These are phyloP conservation scores for Brienomyrus brachyistius DNA, from an alignment of 2,113 vertebrate species.

Conservation along the genomic window DNA sequence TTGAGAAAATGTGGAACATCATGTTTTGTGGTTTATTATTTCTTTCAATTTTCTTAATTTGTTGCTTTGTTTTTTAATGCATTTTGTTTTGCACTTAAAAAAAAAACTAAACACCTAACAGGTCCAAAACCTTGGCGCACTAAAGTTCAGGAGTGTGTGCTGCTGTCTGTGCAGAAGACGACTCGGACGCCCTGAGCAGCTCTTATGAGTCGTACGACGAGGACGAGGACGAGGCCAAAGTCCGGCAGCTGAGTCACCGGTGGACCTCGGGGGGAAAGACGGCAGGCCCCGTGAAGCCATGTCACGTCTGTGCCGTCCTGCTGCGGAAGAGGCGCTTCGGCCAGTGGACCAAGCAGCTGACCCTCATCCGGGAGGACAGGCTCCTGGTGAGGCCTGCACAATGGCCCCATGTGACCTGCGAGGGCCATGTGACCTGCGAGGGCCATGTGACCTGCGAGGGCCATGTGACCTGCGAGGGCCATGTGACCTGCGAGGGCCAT, in stretches of 20 bases:
- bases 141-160: not conserved
- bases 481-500: too few species aligned
- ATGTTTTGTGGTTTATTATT: not conserved
- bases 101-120: not conserved
- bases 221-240: slow-evolving; percentile 87
- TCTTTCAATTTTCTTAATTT: not conserved
- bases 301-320: slow-evolving; percentile 87
- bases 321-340: slow-evolving; percentile 93
- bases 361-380: slow-evolving; percentile 80
- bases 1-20: not conserved
- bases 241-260: slow-evolving; percentile 65
- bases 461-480: too few species aligned
- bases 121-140: not conserved
- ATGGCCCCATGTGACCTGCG: not conserved
- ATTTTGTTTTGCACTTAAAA: not conserved
- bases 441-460: too few species aligned
- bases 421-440: not conserved
- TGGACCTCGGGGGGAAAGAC: slow-evolving; percentile 83
- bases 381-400: slow-evolving; percentile 72
- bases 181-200: slow-evolving; percentile 93
- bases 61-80: not conserved
- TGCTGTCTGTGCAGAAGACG: slow-evolving; percentile 70
- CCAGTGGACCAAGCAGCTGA: slow-evolving; percentile 95
- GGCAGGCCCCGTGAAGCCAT: slow-evolving; percentile 77
- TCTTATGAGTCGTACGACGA: slow-evolving; percentile 97